Percentiles rank a stretch among this genome's conserved stretches.
Conservation (phyloP, 2,113 vertebrate species). For the Dinomys branickii region DNA sequence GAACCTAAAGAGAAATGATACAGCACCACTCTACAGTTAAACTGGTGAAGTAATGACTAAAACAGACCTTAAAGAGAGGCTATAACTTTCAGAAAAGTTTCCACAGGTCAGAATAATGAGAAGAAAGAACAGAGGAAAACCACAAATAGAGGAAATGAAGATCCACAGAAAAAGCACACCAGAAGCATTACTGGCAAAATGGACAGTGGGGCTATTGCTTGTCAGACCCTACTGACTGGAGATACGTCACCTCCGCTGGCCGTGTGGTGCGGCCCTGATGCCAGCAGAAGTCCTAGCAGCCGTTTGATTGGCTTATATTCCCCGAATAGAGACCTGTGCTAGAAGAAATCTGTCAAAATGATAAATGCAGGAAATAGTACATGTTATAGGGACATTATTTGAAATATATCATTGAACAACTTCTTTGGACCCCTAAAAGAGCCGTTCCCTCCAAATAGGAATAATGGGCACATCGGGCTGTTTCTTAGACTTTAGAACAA, state of each 20-base stretch:
- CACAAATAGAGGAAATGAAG: conserved; percentile 53
- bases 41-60: conserved; percentile 54
- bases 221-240: too few species aligned
- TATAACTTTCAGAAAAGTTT: conserved; percentile 64
- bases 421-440: conserved; percentile 15
- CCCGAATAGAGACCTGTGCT: not conserved
- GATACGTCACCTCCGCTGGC: rapidly evolving
- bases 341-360: conserved; percentile 56
- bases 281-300: not conserved
- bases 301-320: not conserved
- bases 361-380: not conserved
- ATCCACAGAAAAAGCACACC: not conserved
- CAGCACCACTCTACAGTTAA: conserved; percentile 31
- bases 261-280: not conserved
- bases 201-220: not conserved
- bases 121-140: conserved; percentile 50
- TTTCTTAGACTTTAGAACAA: not conserved
- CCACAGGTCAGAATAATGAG: conserved; percentile 44
- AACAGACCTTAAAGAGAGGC: conserved; percentile 61
- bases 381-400: conserved; percentile 36
- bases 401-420: not conserved
- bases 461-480: not conserved
- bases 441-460: conserved; percentile 27
- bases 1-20: conserved; percentile 19
- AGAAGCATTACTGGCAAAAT: not conserved